These are phyloP conservation scores for Varroa destructor DNA, from an alignment of 1,140 invertebrate species.

Conservation along the genomic window DNA sequence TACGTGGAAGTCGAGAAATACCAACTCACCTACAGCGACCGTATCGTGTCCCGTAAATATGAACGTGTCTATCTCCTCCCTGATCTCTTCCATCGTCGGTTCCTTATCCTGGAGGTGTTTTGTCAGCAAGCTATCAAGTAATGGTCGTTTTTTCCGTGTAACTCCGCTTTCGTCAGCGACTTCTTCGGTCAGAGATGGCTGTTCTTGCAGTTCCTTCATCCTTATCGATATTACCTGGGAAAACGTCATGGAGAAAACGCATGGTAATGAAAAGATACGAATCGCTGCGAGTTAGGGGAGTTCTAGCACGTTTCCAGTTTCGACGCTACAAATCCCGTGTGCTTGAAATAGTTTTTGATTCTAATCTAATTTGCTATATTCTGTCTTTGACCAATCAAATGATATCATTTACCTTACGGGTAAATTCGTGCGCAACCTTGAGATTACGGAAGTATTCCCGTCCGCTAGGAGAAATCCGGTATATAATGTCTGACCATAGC, in stretches of 20 bases:
- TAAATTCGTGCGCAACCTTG: slow-evolving; percentile 25
- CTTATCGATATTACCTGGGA: no score
- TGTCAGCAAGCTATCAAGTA: slow-evolving; percentile 29
- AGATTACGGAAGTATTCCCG: slow-evolving; percentile 30
- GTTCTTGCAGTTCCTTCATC: no score
- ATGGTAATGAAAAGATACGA: no score
- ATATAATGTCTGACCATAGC: slow-evolving; percentile 32
- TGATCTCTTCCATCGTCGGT: slow-evolving; percentile 36
- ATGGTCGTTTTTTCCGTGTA: slow-evolving; percentile 29
- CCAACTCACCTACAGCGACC: neutral
- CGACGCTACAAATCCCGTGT: no score
- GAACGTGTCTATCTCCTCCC: slow-evolving; percentile 39
- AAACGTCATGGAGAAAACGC: no score
- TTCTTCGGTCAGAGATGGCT: neutral
- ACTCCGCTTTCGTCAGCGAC: neutral
- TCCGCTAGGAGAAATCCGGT: slow-evolving; percentile 30
- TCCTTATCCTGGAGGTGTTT: slow-evolving; percentile 28
- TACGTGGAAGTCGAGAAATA: neutral
- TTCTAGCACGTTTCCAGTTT: no score
- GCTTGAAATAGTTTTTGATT: neutral
- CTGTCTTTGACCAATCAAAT: no score
- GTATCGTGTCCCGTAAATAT: slow-evolving; percentile 37
- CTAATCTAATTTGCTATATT: neutral
- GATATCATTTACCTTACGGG: no score
- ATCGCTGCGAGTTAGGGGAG: no score